phyloP scores from a whole-genome alignment of 2,797 vertebrate genomes.

The Sebastes itinus region DNA sequence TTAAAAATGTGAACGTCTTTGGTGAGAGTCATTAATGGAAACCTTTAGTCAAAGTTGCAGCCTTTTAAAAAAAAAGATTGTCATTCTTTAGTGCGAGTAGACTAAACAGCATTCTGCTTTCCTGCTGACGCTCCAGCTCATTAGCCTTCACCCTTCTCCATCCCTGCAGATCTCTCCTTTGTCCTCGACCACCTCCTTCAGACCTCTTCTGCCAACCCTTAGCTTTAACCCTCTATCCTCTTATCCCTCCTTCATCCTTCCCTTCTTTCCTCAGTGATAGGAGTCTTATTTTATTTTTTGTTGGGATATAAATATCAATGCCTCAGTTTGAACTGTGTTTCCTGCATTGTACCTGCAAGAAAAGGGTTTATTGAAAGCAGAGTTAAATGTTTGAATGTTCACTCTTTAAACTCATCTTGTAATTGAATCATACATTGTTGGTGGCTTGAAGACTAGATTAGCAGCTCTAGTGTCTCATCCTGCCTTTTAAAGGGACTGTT shows the following conservation, averaged over 20 bases:
- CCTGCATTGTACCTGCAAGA: too few species aligned
- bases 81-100: neutral
- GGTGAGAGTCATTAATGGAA: neutral
- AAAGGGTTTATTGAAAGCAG: neutral
- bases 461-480: neutral
- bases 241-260: neutral
- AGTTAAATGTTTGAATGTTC: neutral
- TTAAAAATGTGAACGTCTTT: neutral
- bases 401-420: neutral
- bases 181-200: neutral
- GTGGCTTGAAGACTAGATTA: neutral
- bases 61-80: neutral
- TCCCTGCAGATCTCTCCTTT: neutral
- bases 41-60: conserved; percentile 6
- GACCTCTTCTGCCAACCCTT: neutral
- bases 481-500: too few species aligned
- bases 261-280: neutral
- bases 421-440: too few species aligned
- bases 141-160: conserved; percentile 13
- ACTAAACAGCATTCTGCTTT: conserved; percentile 1
- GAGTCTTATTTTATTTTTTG: neutral
- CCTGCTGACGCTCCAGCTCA: conserved; percentile 33
- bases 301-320: neutral
- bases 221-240: neutral
- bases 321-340: too few species aligned